Conservation (phyloP, 2,113 vertebrate genomes). For the Callipepla squamata region DNA sequence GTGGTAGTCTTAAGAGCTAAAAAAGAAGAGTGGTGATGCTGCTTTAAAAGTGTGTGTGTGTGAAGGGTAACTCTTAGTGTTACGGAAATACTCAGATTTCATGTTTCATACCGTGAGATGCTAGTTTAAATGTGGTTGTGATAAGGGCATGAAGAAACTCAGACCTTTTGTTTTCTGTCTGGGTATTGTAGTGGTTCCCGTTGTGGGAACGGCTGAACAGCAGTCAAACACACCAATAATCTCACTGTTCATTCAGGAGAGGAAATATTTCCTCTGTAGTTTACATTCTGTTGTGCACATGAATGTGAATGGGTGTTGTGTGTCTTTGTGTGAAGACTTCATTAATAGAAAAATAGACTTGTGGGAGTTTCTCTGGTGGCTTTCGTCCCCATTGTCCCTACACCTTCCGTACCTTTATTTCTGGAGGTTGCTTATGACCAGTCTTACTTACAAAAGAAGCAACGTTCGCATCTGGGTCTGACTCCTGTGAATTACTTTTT, state of each 20-base stretch:
- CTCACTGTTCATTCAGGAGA: not conserved
- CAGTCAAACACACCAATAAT: not conserved
- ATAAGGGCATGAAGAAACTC: not conserved
- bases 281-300: not conserved
- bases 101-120: not conserved
- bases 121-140: constrained; percentile 22
- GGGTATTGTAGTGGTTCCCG: not conserved
- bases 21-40: not conserved
- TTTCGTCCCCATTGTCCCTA: not conserved
- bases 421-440: not conserved
- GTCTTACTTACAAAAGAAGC: not conserved
- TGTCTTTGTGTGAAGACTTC: constrained; percentile 40
- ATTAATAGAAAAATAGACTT: not conserved
- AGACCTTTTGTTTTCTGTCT: not conserved
- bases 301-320: constrained; percentile 8
- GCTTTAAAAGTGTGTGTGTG: not conserved
- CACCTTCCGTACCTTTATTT: not conserved
- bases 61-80: not conserved
- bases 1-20: not conserved
- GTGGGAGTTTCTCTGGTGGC: not conserved
- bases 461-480: not conserved
- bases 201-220: not conserved
- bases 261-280: constrained; percentile 12
- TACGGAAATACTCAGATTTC: not conserved
- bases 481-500: not conserved